Evolutionary conservation across 1,140 invertebrate species (phyloP).

Genomic region (Trichogramma pretiosum): DNA sequence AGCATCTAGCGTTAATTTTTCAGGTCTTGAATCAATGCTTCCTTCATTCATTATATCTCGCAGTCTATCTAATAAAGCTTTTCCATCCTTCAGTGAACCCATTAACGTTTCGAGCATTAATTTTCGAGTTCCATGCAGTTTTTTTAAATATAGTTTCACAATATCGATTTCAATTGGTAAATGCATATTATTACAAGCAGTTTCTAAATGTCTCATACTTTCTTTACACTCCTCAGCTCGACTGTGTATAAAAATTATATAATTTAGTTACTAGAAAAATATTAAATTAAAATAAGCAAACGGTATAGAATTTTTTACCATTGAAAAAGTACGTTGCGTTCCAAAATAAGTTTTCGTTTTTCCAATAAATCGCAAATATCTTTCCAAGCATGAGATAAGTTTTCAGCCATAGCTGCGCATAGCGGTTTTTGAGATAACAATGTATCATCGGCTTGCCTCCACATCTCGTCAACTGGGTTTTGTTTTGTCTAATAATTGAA

Average conservation of each 20-base stretch:
- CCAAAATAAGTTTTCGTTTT: conserved; percentile 65
- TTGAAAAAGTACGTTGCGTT: conserved; percentile 66
- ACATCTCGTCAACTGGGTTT: conserved; percentile 80
- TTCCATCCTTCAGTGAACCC: conserved; percentile 69
- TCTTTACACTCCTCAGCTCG: conserved; percentile 60
- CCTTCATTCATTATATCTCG: conserved; percentile 57
- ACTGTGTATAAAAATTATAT: conserved; percentile 35
- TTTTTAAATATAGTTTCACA: conserved; percentile 55
- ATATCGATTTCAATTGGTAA: conserved; percentile 60
- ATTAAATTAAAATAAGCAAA: too few relatives aligned
- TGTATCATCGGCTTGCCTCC: conserved; percentile 75
- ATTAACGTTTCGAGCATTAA: conserved; percentile 68
- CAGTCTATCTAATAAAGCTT: conserved; percentile 61
- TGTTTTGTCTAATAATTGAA: conserved; percentile 74
- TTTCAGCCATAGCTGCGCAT: conserved; percentile 86
- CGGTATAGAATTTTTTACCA: conserved; percentile 36
- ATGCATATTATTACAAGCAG: conserved; percentile 53
- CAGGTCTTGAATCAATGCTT: conserved; percentile 66
- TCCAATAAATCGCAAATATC: conserved; percentile 77
- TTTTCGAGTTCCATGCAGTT: conserved; percentile 56
- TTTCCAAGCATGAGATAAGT: conserved; percentile 77
- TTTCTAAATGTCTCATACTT: conserved; percentile 59
- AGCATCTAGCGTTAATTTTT: conserved; percentile 55
- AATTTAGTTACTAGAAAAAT: too few relatives aligned
- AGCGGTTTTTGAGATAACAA: conserved; percentile 73